Conservation (phyloP, 2,113 vertebrate genomes). For the Phodopus roborovskii region DNA sequence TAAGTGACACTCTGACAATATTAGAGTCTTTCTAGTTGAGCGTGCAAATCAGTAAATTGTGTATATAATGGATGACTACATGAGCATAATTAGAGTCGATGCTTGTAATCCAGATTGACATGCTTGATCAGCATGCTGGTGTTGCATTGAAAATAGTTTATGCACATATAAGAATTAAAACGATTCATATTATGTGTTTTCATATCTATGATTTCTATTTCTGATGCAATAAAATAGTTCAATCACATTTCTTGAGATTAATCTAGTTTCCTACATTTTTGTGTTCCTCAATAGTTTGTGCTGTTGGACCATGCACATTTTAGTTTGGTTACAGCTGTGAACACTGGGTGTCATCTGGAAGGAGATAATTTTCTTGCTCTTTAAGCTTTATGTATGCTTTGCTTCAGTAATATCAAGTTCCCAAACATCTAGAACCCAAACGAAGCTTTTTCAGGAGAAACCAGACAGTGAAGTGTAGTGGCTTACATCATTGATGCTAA, state of each 20-base stretch:
- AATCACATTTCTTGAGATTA: conserved; percentile 41
- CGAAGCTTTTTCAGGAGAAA: background rate
- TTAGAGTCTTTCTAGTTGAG: conserved; percentile 46
- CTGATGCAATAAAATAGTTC: background rate
- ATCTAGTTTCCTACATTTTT: conserved; percentile 38
- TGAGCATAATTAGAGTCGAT: conserved; percentile 37
- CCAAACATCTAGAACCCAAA: background rate
- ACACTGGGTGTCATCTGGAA: background rate
- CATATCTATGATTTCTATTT: background rate
- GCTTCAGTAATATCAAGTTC: background rate
- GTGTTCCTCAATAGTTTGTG: background rate
- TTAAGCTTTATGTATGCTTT: background rate
- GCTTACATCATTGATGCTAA: background rate
- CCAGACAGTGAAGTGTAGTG: background rate
- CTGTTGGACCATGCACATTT: background rate
- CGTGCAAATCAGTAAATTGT: conserved; percentile 44
- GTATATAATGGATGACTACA: conserved; percentile 44
- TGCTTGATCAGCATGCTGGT: conserved; percentile 27
- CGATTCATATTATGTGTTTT: background rate
- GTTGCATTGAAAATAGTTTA: conserved; percentile 26
- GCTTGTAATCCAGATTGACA: background rate
- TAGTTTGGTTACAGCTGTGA: background rate
- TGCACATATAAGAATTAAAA: background rate
- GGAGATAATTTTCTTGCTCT: conserved; percentile 22
- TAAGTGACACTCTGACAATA: conserved; percentile 62